These are phyloP conservation scores for Emydura subglobosa DNA, from an alignment of 2,113 vertebrate species.

Conservation along the genomic window DNA sequence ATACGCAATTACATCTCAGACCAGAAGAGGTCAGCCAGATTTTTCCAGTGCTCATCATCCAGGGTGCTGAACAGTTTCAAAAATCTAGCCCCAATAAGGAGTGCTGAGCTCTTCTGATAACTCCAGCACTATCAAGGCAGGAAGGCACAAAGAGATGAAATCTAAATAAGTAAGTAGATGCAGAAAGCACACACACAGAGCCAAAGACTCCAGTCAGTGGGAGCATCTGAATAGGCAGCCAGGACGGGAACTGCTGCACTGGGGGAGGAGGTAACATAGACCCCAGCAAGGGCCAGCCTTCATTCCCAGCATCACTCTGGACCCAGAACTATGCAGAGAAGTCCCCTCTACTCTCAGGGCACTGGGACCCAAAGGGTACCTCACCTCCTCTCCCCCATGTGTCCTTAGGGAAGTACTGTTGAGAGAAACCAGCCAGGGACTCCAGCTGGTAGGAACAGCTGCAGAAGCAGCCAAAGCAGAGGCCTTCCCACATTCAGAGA, in stretches of 20 bases:
- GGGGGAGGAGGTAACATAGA: neutral
- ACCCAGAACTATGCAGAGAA: too few relatives aligned
- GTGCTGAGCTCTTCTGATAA: neutral
- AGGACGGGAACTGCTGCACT: neutral
- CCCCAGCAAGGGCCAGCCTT: neutral
- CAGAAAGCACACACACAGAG: neutral
- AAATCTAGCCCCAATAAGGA: neutral
- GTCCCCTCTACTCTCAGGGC: neutral
- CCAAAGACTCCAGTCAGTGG: neutral
- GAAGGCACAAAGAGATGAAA: neutral
- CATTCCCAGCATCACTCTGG: too few relatives aligned
- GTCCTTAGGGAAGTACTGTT: too few relatives aligned
- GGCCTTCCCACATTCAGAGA: neutral
- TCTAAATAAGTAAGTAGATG: neutral
- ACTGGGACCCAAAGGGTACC: neutral
- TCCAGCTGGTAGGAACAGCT: neutral
- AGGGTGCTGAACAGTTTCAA: too few relatives aligned
- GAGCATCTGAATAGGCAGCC: neutral
- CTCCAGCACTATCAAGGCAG: neutral
- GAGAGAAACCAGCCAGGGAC: rapidly evolving
- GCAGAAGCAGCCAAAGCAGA: neutral
- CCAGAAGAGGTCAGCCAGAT: neutral
- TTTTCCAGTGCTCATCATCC: neutral
- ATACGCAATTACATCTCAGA: neutral
- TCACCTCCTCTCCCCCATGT: neutral